A percentile compares a stretch with the other conserved stretches of the same genome.
Conservation (phyloP, 1,140 invertebrate species). For the Bombus turneri region DNA sequence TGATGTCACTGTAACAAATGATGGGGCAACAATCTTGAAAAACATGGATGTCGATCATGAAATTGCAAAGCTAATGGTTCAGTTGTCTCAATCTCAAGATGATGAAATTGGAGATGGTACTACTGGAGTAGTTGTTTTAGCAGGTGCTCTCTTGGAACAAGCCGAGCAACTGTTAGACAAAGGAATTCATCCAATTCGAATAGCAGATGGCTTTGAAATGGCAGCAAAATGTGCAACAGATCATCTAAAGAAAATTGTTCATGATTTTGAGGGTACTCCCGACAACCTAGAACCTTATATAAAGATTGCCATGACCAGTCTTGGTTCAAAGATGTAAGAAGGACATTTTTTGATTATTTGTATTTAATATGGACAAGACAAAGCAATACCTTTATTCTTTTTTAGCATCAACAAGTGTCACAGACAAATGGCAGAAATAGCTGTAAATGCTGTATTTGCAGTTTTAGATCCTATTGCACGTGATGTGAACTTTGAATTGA, state of each 20-base stretch:
- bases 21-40: slow-evolving; percentile 99
- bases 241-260: slow-evolving; percentile 94
- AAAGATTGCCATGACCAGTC: slow-evolving; percentile 98
- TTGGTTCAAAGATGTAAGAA: slow-evolving; percentile 97
- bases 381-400: slow-evolving; percentile 42
- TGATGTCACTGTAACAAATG: slow-evolving; percentile 99
- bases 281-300: slow-evolving; percentile 95
- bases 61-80: slow-evolving; percentile 99
- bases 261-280: slow-evolving; percentile 93
- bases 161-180: slow-evolving; percentile 96
- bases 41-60: slow-evolving; percentile 99
- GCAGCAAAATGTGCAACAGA: slow-evolving; percentile 95
- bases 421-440: slow-evolving; percentile 98
- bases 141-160: slow-evolving; percentile 97
- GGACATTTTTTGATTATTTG: slow-evolving; percentile 17
- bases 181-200: slow-evolving; percentile 99
- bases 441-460: slow-evolving; percentile 96
- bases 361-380: neutral
- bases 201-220: slow-evolving; percentile 99
- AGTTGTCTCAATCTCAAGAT: slow-evolving; percentile 99
- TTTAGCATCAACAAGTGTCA: slow-evolving; percentile 92
- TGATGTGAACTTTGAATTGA: slow-evolving; percentile 99
- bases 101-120: slow-evolving; percentile 99
- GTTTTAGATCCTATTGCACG: slow-evolving; percentile 96
- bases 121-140: slow-evolving; percentile 97